phyloP scores from a whole-genome alignment of 2,888 invertebrate species.

The Onchidella celtica region DNA sequence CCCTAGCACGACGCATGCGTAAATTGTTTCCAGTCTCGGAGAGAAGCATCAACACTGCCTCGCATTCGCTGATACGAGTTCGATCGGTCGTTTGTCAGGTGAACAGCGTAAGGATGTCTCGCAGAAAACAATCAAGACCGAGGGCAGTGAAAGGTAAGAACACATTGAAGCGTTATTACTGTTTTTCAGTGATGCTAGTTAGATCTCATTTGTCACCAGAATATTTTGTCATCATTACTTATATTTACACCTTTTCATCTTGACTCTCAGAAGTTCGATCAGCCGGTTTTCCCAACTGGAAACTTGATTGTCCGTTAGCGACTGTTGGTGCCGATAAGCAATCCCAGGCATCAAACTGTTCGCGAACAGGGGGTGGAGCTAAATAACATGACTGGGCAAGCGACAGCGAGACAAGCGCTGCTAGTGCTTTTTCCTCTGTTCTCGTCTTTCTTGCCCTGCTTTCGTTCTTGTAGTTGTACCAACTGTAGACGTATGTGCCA shows the following conservation, averaged over 20 bases:
- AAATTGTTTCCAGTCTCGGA: not conserved
- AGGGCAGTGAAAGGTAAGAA: conserved; percentile 36
- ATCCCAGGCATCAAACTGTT: conserved; percentile 5
- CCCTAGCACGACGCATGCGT: conserved; percentile 37
- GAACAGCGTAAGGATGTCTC: conserved; percentile 13
- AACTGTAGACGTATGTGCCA: too few species aligned
- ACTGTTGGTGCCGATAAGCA: not conserved
- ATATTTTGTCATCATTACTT: too few species aligned
- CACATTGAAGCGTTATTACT: not conserved
- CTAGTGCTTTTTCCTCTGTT: not conserved
- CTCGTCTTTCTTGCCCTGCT: too few species aligned
- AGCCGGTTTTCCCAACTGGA: too few species aligned
- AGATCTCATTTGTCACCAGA: too few species aligned
- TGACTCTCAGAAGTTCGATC: too few species aligned
- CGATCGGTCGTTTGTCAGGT: conserved; percentile 10
- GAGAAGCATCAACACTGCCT: conserved; percentile 34
- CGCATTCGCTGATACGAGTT: conserved; percentile 23
- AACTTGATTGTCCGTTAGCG: too few species aligned
- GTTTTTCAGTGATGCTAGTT: too few species aligned
- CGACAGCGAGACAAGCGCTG: too few species aligned
- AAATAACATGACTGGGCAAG: not conserved
- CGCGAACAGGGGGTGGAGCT: not conserved
- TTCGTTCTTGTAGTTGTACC: too few species aligned
- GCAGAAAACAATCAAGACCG: conserved; percentile 34
- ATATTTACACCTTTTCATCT: too few species aligned